Evolutionary conservation across 1,140 invertebrate genomes (phyloP), one percentile per base, ranked within the genome.

Genomic region (Drosophila hydei): DNA sequence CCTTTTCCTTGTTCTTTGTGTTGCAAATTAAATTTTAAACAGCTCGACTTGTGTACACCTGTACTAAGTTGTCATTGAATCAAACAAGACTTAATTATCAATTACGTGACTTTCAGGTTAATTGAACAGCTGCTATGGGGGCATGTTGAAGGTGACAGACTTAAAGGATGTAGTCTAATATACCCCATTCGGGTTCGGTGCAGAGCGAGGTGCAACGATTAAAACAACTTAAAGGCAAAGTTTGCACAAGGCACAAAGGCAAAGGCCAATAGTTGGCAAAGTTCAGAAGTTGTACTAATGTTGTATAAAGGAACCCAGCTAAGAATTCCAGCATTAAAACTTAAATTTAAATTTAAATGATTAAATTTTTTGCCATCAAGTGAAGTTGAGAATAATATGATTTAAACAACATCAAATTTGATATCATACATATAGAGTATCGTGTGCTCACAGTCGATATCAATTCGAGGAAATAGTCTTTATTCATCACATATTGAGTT

Each of bases 211-310:
- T 19, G 7, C 18, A 23, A 23, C 36, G 23, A 43, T 33, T 52
- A 27, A 36, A 54, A 54, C 27, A 54, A 54, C 51, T 54, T 54
- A 19, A 54, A 33, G 30, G 27, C 18, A 54, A 54, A 54, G 51
- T 54, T 54, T 54, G 16, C 51, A 52, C 51, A 52, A n/a, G 42
- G 40, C 42, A 59, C 18, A 33, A 67, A 58, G 18, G 23, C 38
- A 23, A 23, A 21, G 12, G 18, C 19, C 23, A 63, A 33, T 16
- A 43, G 40, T 51, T 14, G 25, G 19, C n/a, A n/a, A 43, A 19
- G 42, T 40, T 42, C 4, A 18, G 12, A 18, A 30, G 19, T 12
- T 52, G 27, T 25, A 50, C 40, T 52, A 23, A 36, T 18, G 64
- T 51, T 52, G 23, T 68, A 54, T 45, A 27, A 54, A 69, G 19